phyloP scores from a whole-genome alignment of 2,888 invertebrate genomes.

The Drosophila macrothrix region DNA sequence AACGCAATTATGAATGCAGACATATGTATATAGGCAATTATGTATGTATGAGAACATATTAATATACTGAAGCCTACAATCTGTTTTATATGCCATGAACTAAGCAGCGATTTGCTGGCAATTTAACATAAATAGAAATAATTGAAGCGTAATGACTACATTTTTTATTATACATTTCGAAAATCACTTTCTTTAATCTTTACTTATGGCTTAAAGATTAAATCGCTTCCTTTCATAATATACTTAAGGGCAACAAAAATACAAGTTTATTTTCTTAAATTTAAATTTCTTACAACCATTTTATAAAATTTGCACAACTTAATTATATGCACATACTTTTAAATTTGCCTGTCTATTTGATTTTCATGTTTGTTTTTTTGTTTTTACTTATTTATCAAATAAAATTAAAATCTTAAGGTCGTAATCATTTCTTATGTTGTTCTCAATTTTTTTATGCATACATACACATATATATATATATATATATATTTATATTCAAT shows the following conservation, averaged over 20 bases:
- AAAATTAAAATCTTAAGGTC: constrained; percentile 53
- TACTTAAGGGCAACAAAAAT: neutral
- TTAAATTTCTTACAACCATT: neutral
- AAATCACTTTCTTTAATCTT: too few species aligned
- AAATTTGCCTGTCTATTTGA: neutral
- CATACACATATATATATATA: neutral
- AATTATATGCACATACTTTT: neutral
- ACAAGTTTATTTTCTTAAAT: neutral
- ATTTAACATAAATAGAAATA: neutral
- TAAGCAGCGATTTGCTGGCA: neutral
- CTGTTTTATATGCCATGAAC: neutral
- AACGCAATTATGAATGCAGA: neutral
- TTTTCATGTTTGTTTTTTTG: neutral
- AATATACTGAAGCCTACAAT: neutral
- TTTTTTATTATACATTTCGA: neutral
- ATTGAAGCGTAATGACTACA: neutral
- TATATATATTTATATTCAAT: too few species aligned
- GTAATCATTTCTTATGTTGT: constrained; percentile 8
- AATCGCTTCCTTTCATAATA: neutral
- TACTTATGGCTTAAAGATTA: neutral
- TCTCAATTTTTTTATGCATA: constrained; percentile 10
- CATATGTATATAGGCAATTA: constrained; percentile 4
- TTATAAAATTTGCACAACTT: neutral
- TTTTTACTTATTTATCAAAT: constrained; percentile 19
- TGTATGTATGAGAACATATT: constrained; percentile 2